Evolutionary conservation across 2,888 invertebrate species (phyloP).

Genomic region (Invenusta paracnida): DNA sequence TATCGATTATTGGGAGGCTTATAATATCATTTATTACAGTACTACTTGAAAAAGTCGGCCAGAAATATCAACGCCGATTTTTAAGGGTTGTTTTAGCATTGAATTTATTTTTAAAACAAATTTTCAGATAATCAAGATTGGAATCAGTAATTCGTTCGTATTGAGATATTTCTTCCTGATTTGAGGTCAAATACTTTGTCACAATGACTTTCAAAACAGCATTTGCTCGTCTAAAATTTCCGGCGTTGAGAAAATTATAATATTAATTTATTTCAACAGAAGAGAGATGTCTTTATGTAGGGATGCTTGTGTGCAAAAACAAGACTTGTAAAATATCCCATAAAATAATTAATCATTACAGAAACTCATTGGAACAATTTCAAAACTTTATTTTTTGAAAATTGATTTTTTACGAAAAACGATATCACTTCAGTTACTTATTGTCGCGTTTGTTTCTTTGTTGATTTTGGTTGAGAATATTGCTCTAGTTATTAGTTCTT

Average conservation of each 20-base stretch:
- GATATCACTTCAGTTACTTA: neutral
- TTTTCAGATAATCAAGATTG: neutral
- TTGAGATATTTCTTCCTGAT: slow-evolving; percentile 16
- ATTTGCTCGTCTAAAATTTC: slow-evolving; percentile 16
- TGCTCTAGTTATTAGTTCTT: slow-evolving; percentile 18
- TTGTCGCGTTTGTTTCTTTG: slow-evolving; percentile 16
- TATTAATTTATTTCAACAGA: slow-evolving; percentile 14
- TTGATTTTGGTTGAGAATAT: slow-evolving; percentile 1
- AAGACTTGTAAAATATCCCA: neutral
- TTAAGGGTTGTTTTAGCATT: neutral
- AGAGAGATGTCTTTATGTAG: slow-evolving; percentile 24
- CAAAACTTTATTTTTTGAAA: slow-evolving; percentile 8
- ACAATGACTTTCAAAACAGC: slow-evolving; percentile 21
- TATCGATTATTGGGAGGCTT: too few relatives aligned
- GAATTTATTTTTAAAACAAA: slow-evolving; percentile 3
- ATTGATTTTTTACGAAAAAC: neutral
- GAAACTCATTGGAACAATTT: neutral
- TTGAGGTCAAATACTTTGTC: neutral
- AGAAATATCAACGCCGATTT: too few relatives aligned
- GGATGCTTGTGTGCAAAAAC: neutral
- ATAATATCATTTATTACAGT: too few relatives aligned
- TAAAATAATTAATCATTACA: neutral
- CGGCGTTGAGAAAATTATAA: neutral
- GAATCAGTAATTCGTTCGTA: slow-evolving; percentile 4
- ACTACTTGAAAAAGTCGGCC: too few relatives aligned